A percentile compares a stretch with the other conserved stretches of the same genome.
These are phyloP conservation scores for Camelus bactrianus DNA, from an alignment of 2,113 vertebrate genomes.

Conservation along the genomic window DNA sequence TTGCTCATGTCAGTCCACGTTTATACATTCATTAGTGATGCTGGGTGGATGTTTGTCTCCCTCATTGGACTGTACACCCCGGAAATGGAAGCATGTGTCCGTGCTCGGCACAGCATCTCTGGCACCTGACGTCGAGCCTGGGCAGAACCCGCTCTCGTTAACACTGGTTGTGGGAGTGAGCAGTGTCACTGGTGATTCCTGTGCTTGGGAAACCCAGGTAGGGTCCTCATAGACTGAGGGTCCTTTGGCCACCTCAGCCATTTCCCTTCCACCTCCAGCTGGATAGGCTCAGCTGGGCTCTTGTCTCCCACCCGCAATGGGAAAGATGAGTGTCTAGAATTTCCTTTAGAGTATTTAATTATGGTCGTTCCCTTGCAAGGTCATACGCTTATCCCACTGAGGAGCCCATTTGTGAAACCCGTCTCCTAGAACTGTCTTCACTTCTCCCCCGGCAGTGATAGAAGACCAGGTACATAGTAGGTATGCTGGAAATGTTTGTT, in stretches of 20 bases:
- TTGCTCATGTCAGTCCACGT: neutral
- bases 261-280: neutral
- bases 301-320: rapidly evolving
- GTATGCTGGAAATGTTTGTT: neutral
- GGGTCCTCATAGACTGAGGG: too few species aligned
- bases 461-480: neutral
- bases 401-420: neutral
- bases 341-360: neutral
- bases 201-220: neutral
- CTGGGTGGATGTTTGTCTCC: neutral
- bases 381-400: neutral
- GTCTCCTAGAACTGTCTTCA: neutral
- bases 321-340: neutral
- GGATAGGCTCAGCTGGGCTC: neutral
- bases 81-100: neutral
- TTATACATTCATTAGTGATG: neutral
- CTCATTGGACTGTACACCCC: neutral
- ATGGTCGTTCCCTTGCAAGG: neutral
- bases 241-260: rapidly evolving
- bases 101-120: rapidly evolving
- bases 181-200: neutral
- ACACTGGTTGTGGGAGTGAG: too few species aligned
- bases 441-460: neutral
- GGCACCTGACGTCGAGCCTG: rapidly evolving
- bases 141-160: neutral